Evolutionary conservation across 2,888 invertebrate species (phyloP).

Genomic region (Blastobasis adustella): DNA sequence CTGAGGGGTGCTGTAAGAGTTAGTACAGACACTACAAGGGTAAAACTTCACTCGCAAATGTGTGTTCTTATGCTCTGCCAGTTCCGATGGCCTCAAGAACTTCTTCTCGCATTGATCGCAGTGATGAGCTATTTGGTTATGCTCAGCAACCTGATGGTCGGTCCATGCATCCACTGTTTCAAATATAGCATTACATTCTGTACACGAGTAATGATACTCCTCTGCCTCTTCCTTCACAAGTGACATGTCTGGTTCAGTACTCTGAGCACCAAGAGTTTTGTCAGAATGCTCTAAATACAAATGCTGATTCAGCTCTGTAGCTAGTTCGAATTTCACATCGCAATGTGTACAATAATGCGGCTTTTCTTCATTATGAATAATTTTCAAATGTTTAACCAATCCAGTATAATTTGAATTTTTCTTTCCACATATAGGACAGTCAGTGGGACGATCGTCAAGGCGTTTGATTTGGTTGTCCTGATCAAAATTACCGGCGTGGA

Average conservation of each 20-base stretch:
- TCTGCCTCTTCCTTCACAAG: constrained; percentile 68
- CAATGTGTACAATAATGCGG: constrained; percentile 77
- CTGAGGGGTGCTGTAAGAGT: constrained; percentile 77
- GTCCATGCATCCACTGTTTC: constrained; percentile 74
- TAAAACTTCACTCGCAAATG: constrained; percentile 80
- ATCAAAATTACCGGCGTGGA: constrained; percentile 61
- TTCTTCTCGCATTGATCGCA: constrained; percentile 79
- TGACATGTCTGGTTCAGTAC: constrained; percentile 52
- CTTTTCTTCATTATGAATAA: constrained; percentile 61
- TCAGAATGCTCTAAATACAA: constrained; percentile 75
- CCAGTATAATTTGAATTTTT: constrained; percentile 72
- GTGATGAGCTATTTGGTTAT: constrained; percentile 68
- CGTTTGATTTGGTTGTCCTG: constrained; percentile 54
- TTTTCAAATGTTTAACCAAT: constrained; percentile 74
- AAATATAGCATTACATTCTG: constrained; percentile 76
- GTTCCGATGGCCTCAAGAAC: constrained; percentile 74
- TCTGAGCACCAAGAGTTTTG: constrained; percentile 40
- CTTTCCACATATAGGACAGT: constrained; percentile 73
- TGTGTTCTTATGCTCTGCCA: constrained; percentile 78
- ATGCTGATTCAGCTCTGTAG: constrained; percentile 74
- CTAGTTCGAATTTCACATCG: constrained; percentile 70
- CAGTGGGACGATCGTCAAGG: constrained; percentile 62
- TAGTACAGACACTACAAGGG: constrained; percentile 73
- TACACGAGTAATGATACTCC: constrained; percentile 74
- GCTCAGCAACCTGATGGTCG: constrained; percentile 72